These are phyloP conservation scores for Lagocephalus sceleratus DNA, from an alignment of 2,797 vertebrate genomes.

Conservation along the genomic window DNA sequence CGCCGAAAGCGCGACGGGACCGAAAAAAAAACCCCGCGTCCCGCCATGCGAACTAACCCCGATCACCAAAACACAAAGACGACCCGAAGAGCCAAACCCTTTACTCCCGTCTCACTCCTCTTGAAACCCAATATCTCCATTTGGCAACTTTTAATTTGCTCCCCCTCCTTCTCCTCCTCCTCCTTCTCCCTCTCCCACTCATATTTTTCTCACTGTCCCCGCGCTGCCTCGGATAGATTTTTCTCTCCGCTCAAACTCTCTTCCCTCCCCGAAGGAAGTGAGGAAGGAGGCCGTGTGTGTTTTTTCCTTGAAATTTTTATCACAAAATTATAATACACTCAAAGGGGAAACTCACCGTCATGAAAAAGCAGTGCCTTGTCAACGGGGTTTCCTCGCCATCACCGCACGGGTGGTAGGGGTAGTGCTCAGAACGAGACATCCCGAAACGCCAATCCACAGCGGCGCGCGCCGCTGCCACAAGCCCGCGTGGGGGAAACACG, in stretches of 20 bases:
- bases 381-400: conserved; percentile 99
- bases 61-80: conserved; percentile 81
- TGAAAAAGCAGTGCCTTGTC: conserved; percentile 99
- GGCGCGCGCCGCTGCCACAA: too few relatives aligned
- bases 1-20: conserved; percentile 60
- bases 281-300: conserved; percentile 97
- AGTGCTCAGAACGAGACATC: conserved; percentile 72
- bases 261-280: conserved; percentile 93
- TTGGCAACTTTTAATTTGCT: conserved; percentile 99
- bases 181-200: conserved; percentile 92
- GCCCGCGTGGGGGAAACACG: conserved; percentile 28
- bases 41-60: conserved; percentile 75
- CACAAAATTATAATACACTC: conserved; percentile 99
- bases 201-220: conserved; percentile 81
- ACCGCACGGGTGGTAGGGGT: conserved; percentile 95
- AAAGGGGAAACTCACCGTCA: conserved; percentile 99
- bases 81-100: conserved; percentile 79
- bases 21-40: conserved; percentile 57
- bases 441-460: conserved; percentile 40
- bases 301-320: conserved; percentile 99
- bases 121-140: conserved; percentile 99
- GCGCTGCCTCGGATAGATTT: conserved; percentile 91
- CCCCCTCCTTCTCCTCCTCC: conserved; percentile 88
- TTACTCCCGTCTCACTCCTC: conserved; percentile 85
- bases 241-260: conserved; percentile 84